Evolutionary conservation across 1,140 invertebrate species (phyloP).

Genomic region (Drosophila busckii): DNA sequence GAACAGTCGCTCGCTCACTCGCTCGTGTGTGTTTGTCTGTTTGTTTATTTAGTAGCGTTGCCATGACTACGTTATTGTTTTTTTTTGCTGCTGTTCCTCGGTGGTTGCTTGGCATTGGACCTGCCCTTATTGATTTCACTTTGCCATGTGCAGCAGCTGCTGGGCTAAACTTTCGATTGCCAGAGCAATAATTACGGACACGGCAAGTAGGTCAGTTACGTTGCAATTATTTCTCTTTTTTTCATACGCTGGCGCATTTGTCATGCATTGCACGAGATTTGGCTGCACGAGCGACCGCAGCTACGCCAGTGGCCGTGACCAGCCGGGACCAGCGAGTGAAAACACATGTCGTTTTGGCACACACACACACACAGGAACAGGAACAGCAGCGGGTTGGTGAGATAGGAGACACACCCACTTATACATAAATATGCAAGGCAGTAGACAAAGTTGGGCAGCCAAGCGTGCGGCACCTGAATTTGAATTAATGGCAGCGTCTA

Average conservation of each 20-base stretch:
- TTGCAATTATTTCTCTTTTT: conserved; percentile 17
- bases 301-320: conserved; percentile 16
- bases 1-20: conserved; percentile 2
- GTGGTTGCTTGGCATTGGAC: conserved; percentile 70
- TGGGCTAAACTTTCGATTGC: background rate
- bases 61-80: conserved; percentile 44
- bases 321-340: conserved; percentile 28
- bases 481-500: conserved; percentile 75
- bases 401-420: conserved; percentile 11
- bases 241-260: conserved; percentile 40
- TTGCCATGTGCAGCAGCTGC: too few relatives aligned
- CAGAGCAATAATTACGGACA: conserved; percentile 55
- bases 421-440: background rate
- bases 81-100: conserved; percentile 40
- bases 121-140: conserved; percentile 55
- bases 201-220: conserved; percentile 52
- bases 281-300: conserved; percentile 60
- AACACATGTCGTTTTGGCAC: conserved; percentile 63
- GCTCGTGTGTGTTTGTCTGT: conserved; percentile 9
- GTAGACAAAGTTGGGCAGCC: conserved; percentile 40
- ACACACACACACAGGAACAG: conserved; percentile 3
- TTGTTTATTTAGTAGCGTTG: conserved; percentile 64
- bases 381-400: too few relatives aligned
- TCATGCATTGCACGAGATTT: conserved; percentile 66
- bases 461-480: conserved; percentile 70